A percentile compares a stretch with the other conserved stretches of the same genome.
Conservation (phyloP, 1,140 invertebrate genomes). For the Lerema accius region DNA sequence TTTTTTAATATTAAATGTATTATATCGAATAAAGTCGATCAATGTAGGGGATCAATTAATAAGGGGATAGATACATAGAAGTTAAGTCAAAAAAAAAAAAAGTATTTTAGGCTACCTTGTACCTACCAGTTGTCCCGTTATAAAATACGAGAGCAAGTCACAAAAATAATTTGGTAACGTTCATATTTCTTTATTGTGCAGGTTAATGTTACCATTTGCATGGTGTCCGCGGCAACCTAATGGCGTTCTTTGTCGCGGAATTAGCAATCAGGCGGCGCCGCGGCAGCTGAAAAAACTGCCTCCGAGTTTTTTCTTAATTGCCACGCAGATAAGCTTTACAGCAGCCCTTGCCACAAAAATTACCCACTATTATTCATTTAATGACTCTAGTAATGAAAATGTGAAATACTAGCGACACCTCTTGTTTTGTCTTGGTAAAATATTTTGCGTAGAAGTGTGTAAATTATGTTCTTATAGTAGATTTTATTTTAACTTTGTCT, state of each 20-base stretch:
- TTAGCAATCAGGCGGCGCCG: conserved; percentile 66
- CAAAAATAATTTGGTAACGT: conserved; percentile 20
- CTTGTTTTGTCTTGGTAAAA: neutral
- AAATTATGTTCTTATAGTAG: too few species aligned
- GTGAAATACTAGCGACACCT: conserved; percentile 44
- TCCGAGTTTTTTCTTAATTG: conserved; percentile 67
- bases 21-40: too few species aligned
- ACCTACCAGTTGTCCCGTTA: too few species aligned
- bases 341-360: conserved; percentile 56
- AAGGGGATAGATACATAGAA: too few species aligned
- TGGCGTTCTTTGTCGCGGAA: conserved; percentile 68
- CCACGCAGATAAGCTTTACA: conserved; percentile 60
- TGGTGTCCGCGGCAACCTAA: conserved; percentile 50
- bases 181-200: conserved; percentile 32
- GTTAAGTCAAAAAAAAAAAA: too few species aligned
- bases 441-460: neutral
- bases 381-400: conserved; percentile 57
- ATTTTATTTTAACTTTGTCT: too few species aligned
- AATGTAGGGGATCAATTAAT: too few species aligned
- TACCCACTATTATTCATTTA: conserved; percentile 58
- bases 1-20: too few species aligned
- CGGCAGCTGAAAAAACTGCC: conserved; percentile 54
- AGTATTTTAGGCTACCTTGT: too few species aligned
- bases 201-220: conserved; percentile 55
- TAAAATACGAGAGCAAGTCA: neutral